phyloP scores from a whole-genome alignment of 1,140 invertebrate species.

The Drosophila tropicalis region DNA sequence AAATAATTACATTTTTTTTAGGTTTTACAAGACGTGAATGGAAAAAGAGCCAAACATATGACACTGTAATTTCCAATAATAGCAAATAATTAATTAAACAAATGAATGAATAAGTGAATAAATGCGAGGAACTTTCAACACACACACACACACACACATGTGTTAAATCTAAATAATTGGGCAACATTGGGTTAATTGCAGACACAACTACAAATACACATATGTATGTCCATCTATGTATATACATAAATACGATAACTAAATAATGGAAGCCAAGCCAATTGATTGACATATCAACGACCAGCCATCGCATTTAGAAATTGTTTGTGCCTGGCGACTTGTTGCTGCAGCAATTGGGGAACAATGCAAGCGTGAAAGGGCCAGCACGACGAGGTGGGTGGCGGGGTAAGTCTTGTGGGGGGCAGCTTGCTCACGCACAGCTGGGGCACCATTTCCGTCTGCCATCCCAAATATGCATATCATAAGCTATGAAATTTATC shows the following conservation, averaged over 20 bases:
- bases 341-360: conserved; percentile 40
- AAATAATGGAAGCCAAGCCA: conserved; percentile 15
- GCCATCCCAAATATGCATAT: conserved; percentile 64
- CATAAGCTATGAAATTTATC: conserved; percentile 55
- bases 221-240: too few species aligned
- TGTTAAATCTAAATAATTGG: conserved; percentile 32
- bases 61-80: conserved; percentile 27
- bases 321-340: conserved; percentile 48
- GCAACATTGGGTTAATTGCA: conserved; percentile 42
- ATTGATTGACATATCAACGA: conserved; percentile 55
- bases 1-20: conserved; percentile 24
- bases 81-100: conserved; percentile 23
- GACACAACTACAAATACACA: background rate
- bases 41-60: conserved; percentile 19
- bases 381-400: conserved; percentile 13
- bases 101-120: conserved; percentile 11
- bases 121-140: conserved; percentile 13
- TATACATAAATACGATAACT: conserved; percentile 2
- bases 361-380: conserved; percentile 22
- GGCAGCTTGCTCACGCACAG: conserved; percentile 37
- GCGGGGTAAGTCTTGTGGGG: background rate
- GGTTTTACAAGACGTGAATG: conserved; percentile 12
- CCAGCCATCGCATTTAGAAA: conserved; percentile 53
- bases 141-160: background rate
- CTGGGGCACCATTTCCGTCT: conserved; percentile 65